phyloP scores from a whole-genome alignment of 2,888 invertebrate genomes.

The Stenichneumon culpator region DNA sequence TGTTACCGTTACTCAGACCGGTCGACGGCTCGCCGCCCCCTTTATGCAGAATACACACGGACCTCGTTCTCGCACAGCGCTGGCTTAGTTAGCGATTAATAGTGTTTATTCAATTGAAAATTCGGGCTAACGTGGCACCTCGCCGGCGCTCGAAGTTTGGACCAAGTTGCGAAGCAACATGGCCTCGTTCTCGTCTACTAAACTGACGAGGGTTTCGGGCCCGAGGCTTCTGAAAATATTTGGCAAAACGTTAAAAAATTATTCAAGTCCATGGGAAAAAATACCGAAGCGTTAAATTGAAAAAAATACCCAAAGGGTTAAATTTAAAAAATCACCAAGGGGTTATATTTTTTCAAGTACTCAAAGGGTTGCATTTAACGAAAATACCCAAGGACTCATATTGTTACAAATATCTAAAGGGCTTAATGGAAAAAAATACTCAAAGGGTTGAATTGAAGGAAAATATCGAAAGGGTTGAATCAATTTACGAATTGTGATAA shows the following conservation, averaged over 20 bases:
- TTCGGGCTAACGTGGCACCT: slow-evolving; percentile 1
- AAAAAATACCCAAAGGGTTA: background rate
- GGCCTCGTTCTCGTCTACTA: background rate
- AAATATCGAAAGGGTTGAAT: background rate
- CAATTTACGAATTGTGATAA: background rate
- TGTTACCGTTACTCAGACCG: background rate
- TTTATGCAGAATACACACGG: slow-evolving; percentile 22
- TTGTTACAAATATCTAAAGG: too few relatives aligned
- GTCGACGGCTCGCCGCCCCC: background rate
- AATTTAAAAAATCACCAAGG: background rate
- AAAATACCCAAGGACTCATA: too few relatives aligned
- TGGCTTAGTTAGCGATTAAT: slow-evolving; percentile 43
- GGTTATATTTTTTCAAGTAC: too few relatives aligned
- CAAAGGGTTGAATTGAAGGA: background rate
- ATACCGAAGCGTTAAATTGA: background rate
- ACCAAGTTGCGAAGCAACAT: background rate
- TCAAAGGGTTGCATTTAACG: too few relatives aligned
- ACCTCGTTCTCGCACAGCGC: background rate
- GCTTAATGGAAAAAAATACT: background rate
- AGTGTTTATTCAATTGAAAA: slow-evolving; percentile 56
- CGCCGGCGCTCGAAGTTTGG: slow-evolving; percentile 11
- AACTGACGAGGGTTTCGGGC: background rate
- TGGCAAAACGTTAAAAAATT: background rate
- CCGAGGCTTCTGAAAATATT: background rate
- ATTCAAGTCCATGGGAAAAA: background rate